phyloP scores from a whole-genome alignment of 1,140 invertebrate genomes.

The Prorops nasuta region DNA sequence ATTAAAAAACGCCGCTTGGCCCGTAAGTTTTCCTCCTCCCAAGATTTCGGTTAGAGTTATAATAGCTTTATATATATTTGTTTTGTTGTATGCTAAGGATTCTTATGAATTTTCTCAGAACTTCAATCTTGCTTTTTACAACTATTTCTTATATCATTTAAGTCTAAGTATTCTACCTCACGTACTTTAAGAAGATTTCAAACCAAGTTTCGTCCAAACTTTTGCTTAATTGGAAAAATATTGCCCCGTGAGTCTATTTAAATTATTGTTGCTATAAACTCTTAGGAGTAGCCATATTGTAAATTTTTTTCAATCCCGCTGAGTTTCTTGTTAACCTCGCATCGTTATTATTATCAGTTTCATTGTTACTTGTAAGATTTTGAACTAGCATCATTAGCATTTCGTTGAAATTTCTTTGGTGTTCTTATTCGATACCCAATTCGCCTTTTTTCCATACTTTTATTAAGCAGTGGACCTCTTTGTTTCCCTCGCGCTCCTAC shows the following conservation, averaged over 20 bases:
- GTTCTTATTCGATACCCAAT: too few relatives aligned
- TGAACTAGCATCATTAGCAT: too few relatives aligned
- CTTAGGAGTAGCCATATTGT: conserved; percentile 34
- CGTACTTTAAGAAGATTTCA: background rate
- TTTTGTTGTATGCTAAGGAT: conserved; percentile 32
- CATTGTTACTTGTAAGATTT: background rate
- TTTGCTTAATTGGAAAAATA: too few relatives aligned
- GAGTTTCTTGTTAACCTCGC: conserved; percentile 16
- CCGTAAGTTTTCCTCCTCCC: conserved; percentile 3
- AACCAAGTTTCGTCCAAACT: background rate
- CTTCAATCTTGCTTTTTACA: background rate
- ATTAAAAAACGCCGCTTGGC: conserved; percentile 26
- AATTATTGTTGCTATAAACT: conserved; percentile 22
- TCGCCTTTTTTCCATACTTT: too few relatives aligned
- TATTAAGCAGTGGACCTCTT: too few relatives aligned
- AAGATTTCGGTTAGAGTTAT: background rate
- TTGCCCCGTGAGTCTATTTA: too few relatives aligned
- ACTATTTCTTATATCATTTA: background rate
- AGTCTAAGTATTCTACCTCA: too few relatives aligned
- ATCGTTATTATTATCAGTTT: background rate
- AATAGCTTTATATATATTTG: conserved; percentile 23
- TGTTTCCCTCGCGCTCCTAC: too few relatives aligned
- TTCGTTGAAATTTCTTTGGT: too few relatives aligned
- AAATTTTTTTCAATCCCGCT: conserved; percentile 22
- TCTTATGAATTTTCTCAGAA: conserved; percentile 11